Percentiles rank a stretch among this genome's conserved stretches.
phyloP scores from a whole-genome alignment of 2,797 vertebrate genomes.

The Squalus acanthias region DNA sequence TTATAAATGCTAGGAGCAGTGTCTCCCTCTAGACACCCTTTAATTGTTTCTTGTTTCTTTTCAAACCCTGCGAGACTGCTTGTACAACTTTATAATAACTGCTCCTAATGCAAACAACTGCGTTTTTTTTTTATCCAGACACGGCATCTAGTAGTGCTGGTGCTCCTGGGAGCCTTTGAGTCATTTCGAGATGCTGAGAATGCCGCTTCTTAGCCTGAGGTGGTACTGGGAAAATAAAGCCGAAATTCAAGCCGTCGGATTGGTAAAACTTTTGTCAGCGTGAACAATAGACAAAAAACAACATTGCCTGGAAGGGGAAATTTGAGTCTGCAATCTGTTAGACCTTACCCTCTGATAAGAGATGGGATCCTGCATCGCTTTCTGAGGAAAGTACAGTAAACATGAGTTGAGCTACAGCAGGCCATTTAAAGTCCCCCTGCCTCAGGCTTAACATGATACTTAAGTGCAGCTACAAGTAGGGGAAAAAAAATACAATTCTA shows the following conservation, averaged over 20 bases:
- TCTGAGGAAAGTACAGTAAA: constrained; percentile 67
- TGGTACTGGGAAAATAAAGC: constrained; percentile 66
- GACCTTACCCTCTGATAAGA: constrained; percentile 80
- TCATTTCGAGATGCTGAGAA: constrained; percentile 62
- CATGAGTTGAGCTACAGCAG: constrained; percentile 68
- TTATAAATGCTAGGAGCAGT: constrained; percentile 47
- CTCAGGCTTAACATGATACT: constrained; percentile 81
- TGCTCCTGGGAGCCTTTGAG: constrained; percentile 61
- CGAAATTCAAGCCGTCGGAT: constrained; percentile 75
- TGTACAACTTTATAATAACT: constrained; percentile 49
- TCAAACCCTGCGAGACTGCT: constrained; percentile 48
- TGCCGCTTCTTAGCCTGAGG: constrained; percentile 63
- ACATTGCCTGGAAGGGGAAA: constrained; percentile 82
- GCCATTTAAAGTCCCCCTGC: constrained; percentile 69
- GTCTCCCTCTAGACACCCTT: constrained; percentile 44
- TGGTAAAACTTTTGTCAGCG: constrained; percentile 70
- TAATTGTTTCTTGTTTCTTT: constrained; percentile 51
- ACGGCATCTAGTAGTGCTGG: constrained; percentile 47
- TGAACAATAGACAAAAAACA: constrained; percentile 75
- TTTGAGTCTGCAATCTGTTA: constrained; percentile 80
- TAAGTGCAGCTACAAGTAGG: constrained; percentile 71
- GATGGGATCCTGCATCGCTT: constrained; percentile 60
- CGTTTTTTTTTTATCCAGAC: constrained; percentile 42
- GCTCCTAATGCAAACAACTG: constrained; percentile 44
- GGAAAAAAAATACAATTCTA: constrained; percentile 67